Evolutionary conservation across 2,888 invertebrate species (phyloP).

Genomic region (Margaritifera margaritifera): DNA sequence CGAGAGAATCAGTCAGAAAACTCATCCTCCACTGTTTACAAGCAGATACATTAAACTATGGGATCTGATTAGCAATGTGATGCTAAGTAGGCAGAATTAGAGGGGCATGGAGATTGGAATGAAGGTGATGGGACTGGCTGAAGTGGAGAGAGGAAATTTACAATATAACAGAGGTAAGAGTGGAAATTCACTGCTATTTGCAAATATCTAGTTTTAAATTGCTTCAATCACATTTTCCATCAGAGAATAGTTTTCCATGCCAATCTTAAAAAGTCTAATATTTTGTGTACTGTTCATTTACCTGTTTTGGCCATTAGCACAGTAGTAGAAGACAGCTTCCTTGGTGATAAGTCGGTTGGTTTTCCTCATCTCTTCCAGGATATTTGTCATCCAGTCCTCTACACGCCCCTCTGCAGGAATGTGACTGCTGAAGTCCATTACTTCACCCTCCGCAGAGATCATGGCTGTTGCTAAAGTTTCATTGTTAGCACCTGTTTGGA

Average conservation of each 20-base stretch:
- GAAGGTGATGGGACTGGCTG: too few relatives aligned
- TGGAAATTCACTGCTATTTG: too few relatives aligned
- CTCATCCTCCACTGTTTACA: too few relatives aligned
- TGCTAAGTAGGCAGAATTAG: too few relatives aligned
- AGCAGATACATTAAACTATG: too few relatives aligned
- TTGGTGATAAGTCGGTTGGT: constrained; percentile 89
- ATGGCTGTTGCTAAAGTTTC: constrained; percentile 84
- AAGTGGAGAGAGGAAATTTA: too few relatives aligned
- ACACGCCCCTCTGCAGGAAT: constrained; percentile 87
- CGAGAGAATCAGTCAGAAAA: too few relatives aligned
- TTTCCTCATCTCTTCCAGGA: constrained; percentile 87
- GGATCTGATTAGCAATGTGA: too few relatives aligned
- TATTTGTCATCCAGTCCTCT: constrained; percentile 93
- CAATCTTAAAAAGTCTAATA: neutral
- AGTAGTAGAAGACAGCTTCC: constrained; percentile 89
- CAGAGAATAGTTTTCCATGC: neutral
- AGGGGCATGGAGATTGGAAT: too few relatives aligned
- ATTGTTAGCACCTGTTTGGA: constrained; percentile 80
- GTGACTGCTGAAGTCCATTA: constrained; percentile 84
- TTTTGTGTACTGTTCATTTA: constrained; percentile 57
- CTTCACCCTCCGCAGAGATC: constrained; percentile 90
- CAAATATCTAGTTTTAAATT: too few relatives aligned
- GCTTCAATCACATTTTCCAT: neutral
- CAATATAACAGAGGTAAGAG: too few relatives aligned
- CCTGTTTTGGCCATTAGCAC: constrained; percentile 81